These are phyloP conservation scores for Thripadectes ignobilis DNA, from an alignment of 2,797 vertebrate species.

Conservation along the genomic window DNA sequence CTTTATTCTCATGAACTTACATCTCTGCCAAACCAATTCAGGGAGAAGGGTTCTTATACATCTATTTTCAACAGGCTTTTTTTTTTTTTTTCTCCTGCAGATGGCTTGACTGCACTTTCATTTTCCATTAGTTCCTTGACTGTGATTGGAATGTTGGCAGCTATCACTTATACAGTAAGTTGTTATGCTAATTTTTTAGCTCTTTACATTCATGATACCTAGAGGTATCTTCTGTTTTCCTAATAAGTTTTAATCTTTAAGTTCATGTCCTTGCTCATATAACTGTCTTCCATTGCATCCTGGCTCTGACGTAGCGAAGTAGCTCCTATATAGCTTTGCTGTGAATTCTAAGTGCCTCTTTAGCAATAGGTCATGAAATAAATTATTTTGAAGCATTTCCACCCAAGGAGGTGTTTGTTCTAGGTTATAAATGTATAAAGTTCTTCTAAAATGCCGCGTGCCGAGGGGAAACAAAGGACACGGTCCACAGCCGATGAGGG, in stretches of 20 bases:
- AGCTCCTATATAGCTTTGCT: neutral
- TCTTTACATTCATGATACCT: neutral
- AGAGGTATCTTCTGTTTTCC: neutral
- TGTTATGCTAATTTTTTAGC: neutral
- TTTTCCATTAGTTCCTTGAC: slow-evolving; percentile 98
- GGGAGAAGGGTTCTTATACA: neutral
- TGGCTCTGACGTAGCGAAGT: neutral
- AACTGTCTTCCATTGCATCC: neutral
- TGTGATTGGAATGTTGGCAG: slow-evolving; percentile 97
- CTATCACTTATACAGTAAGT: slow-evolving; percentile 99
- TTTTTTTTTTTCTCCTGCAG: slow-evolving; percentile 73
- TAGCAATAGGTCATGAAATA: neutral
- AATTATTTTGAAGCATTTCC: neutral
- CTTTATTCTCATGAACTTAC: neutral
- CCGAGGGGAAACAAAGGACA: too few relatives aligned
- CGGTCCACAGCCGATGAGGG: too few relatives aligned
- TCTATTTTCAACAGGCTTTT: neutral
- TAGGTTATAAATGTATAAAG: neutral
- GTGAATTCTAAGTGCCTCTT: neutral
- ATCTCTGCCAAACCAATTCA: neutral
- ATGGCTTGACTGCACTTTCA: slow-evolving; percentile 91
- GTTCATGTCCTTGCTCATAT: neutral
- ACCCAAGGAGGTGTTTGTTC: neutral
- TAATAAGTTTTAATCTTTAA: neutral
- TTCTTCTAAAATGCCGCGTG: too few relatives aligned